Evolutionary conservation across 2,888 invertebrate genomes (phyloP).

Genomic region (Caenorhabditis uteleia): DNA sequence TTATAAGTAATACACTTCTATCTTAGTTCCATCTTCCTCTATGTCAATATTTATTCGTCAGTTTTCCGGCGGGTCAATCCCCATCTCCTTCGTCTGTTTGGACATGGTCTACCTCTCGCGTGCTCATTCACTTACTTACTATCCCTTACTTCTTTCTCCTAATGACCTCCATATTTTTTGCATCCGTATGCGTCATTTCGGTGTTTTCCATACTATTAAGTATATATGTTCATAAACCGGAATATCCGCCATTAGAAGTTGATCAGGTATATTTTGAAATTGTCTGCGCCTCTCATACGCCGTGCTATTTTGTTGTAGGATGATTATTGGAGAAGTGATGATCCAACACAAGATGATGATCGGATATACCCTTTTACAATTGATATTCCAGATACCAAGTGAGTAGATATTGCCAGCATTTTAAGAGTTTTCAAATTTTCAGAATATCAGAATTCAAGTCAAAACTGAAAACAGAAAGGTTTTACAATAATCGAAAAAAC

Average conservation of each 20-base stretch:
- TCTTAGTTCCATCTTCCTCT: too few relatives aligned
- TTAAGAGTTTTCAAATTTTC: neutral
- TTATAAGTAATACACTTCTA: too few relatives aligned
- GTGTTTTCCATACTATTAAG: conserved; percentile 23
- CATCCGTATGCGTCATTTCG: conserved; percentile 16
- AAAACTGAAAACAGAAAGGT: conserved; percentile 11
- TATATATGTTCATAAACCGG: conserved; percentile 17
- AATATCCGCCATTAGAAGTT: conserved; percentile 24
- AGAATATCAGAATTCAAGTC: conserved; percentile 8
- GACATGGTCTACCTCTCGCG: neutral
- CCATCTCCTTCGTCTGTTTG: too few relatives aligned
- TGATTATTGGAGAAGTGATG: conserved; percentile 28
- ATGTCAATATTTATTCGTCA: too few relatives aligned
- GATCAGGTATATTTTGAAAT: conserved; percentile 3
- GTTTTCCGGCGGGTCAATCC: too few relatives aligned
- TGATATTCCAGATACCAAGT: conserved; percentile 11
- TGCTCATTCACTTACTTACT: conserved; percentile 9
- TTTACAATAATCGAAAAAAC: conserved; percentile 5
- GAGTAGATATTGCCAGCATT: neutral
- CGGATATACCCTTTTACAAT: conserved; percentile 18
- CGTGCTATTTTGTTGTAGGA: conserved; percentile 6
- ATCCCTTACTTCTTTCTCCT: conserved; percentile 3
- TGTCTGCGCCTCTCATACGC: neutral
- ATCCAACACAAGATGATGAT: conserved; percentile 34
- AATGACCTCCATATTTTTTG: conserved; percentile 31